phyloP scores from a whole-genome alignment of 2,113 vertebrate genomes.

The Labeo rohita region DNA sequence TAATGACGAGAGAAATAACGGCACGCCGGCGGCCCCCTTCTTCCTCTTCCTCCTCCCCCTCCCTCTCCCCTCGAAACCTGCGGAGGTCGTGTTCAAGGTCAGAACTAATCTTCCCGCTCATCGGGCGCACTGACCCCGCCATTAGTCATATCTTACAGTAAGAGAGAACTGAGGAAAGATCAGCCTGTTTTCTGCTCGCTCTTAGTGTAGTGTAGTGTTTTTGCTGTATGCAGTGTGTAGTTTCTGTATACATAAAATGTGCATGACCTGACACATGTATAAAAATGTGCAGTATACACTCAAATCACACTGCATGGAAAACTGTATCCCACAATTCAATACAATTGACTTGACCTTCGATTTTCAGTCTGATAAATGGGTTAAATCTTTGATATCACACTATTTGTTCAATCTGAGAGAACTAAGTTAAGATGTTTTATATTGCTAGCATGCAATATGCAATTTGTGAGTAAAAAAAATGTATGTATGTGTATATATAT shows the following conservation, averaged over 20 bases:
- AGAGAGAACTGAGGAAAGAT: constrained; percentile 59
- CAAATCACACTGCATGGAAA: not conserved
- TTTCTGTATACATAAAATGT: not conserved
- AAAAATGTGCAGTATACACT: not conserved
- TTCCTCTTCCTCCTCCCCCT: constrained; percentile 8
- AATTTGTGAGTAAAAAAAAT: no score
- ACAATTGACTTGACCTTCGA: not conserved
- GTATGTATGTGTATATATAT: no score
- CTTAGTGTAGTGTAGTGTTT: constrained; percentile 17
- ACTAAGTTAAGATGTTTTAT: no score
- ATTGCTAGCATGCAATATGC: no score
- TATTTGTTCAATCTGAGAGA: no score
- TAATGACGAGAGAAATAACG: constrained; percentile 81
- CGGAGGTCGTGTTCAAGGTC: constrained; percentile 82
- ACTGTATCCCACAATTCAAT: not conserved
- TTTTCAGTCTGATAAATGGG: not conserved
- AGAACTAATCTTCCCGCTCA: constrained; percentile 74
- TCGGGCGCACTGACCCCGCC: constrained; percentile 65
- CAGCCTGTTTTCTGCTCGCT: constrained; percentile 49
- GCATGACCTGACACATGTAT: not conserved
- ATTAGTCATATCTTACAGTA: constrained; percentile 68
- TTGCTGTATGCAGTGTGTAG: not conserved
- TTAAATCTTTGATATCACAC: not conserved
- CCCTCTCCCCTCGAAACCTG: constrained; percentile 68
- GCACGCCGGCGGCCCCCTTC: constrained; percentile 73